phyloP scores from a whole-genome alignment of 2,113 vertebrate species.

The Pampusana beccarii region DNA sequence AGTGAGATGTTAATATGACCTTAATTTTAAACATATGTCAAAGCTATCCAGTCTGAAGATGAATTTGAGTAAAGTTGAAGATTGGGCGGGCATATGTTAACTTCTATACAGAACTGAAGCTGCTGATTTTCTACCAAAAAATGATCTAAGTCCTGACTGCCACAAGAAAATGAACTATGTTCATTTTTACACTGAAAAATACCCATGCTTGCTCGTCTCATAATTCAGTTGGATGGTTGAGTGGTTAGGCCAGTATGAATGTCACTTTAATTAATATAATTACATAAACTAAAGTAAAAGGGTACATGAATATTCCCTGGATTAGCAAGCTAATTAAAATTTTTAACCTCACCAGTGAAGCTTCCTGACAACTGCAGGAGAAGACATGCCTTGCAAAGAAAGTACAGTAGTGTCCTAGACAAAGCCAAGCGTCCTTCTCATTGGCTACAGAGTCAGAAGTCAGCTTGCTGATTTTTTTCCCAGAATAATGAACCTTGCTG shows the following conservation, averaged over 20 bases:
- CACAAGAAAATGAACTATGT: background rate
- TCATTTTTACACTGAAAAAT: background rate
- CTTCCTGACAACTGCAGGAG: slow-evolving; percentile 3
- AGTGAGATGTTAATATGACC: background rate
- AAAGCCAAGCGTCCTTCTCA: background rate
- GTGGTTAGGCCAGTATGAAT: background rate
- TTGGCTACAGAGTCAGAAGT: background rate
- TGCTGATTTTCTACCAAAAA: background rate
- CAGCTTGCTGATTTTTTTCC: background rate
- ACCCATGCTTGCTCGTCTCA: background rate
- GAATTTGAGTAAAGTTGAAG: background rate
- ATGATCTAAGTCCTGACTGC: background rate
- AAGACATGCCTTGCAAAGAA: background rate
- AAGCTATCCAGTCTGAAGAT: background rate
- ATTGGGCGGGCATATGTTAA: background rate
- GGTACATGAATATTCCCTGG: background rate
- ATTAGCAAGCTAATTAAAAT: slow-evolving; percentile 34
- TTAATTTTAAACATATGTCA: background rate
- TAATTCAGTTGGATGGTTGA: background rate
- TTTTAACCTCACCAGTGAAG: slow-evolving; percentile 20
- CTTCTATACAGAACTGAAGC: background rate
- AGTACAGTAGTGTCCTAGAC: background rate
- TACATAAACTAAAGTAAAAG: slow-evolving; percentile 12
- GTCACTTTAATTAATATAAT: slow-evolving; percentile 17
- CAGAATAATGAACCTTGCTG: background rate